Evolutionary conservation across 1,140 invertebrate species (phyloP).

Genomic region (Apis dorsata): DNA sequence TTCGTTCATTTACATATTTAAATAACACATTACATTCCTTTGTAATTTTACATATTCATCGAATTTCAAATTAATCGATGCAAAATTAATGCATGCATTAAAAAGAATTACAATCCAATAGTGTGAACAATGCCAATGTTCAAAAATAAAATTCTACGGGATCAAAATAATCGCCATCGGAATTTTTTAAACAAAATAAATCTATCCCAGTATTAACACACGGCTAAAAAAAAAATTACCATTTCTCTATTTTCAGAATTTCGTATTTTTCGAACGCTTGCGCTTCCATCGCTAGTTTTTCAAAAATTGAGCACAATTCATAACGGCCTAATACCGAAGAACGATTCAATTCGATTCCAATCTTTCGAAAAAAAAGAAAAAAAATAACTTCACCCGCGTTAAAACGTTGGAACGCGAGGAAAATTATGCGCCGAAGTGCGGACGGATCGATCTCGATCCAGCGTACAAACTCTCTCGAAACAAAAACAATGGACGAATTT

Average conservation of each 20-base stretch:
- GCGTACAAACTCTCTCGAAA: not conserved
- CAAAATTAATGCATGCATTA: too few relatives aligned
- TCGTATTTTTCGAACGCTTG: not conserved
- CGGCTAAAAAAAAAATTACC: not conserved
- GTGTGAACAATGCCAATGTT: too few relatives aligned
- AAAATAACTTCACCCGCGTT: not conserved
- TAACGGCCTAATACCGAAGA: not conserved
- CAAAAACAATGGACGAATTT: not conserved
- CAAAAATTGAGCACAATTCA: not conserved
- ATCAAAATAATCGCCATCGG: too few relatives aligned
- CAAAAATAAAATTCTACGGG: too few relatives aligned
- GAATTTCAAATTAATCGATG: too few relatives aligned
- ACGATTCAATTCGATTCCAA: not conserved
- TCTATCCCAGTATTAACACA: not conserved
- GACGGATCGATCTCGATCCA: not conserved
- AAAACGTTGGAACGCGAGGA: not conserved
- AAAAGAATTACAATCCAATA: too few relatives aligned
- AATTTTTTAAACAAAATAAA: too few relatives aligned
- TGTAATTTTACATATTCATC: too few relatives aligned
- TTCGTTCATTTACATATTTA: too few relatives aligned
- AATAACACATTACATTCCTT: too few relatives aligned
- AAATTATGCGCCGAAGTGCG: not conserved
- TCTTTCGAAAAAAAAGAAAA: not conserved
- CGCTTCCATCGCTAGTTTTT: not conserved
- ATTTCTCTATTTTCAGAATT: not conserved